Percentiles rank a stretch among this genome's conserved stretches.
phyloP scores from a whole-genome alignment of 2,113 vertebrate species.

The Taurulus bubalis region DNA sequence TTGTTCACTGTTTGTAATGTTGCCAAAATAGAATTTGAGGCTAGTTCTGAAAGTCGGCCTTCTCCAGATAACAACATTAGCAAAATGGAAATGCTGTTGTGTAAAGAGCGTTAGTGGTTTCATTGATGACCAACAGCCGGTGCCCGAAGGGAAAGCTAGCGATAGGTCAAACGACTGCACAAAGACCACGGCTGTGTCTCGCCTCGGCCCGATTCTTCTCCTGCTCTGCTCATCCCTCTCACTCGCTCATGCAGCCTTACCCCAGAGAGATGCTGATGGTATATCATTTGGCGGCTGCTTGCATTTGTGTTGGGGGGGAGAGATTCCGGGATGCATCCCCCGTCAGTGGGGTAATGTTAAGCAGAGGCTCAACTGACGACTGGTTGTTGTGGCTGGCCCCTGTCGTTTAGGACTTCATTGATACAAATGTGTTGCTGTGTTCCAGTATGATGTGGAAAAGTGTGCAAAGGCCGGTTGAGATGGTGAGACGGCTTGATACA shows the following conservation, averaged over 20 bases:
- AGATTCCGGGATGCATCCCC: constrained; percentile 39
- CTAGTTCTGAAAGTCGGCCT: not conserved
- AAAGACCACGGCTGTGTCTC: constrained; percentile 44
- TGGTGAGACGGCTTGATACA: too few species aligned
- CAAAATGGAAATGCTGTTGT: constrained; percentile 10
- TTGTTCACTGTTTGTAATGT: not conserved
- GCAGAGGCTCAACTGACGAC: constrained; percentile 6
- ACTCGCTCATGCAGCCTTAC: constrained; percentile 20
- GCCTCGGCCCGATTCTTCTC: constrained; percentile 27
- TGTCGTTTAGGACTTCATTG: not conserved
- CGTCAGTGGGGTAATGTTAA: constrained; percentile 19
- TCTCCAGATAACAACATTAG: constrained; percentile 5
- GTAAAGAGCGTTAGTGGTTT: constrained; percentile 5
- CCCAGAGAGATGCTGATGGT: constrained; percentile 51
- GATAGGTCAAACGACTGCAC: constrained; percentile 34
- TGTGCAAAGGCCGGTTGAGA: constrained; percentile 12
- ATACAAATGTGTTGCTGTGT: constrained; percentile 17
- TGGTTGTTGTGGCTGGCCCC: not conserved
- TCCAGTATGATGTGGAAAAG: constrained; percentile 5
- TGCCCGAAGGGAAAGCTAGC: constrained; percentile 24
- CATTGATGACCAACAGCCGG: constrained; percentile 35
- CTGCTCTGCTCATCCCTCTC: constrained; percentile 23
- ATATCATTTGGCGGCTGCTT: constrained; percentile 58
- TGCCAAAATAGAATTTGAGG: not conserved
- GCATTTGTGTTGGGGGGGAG: constrained; percentile 49